Base-by-base conservation (phyloP, 2,113 vertebrate species). In the Monopterus albus region DNA sequence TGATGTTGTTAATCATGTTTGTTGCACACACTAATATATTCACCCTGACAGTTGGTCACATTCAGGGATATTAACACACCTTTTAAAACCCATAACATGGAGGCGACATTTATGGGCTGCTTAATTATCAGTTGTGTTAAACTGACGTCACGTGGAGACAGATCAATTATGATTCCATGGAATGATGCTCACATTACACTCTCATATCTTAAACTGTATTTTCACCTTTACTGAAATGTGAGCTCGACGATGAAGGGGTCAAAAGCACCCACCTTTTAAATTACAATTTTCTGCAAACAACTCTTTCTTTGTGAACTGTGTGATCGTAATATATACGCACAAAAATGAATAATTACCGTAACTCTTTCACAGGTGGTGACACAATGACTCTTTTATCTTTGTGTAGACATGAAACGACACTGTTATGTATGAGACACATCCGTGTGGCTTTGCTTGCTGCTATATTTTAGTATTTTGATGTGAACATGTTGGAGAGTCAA, bases 401-500 rank as follows among this genome's bases (percentile, higher is more conserved):
- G 72, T 79, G 76, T 59, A 55, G 12, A 78, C 35, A 75, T 52
- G 28, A 51, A 74, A 72, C 61, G 40, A 79, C 78, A 88, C 77
- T 29, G 43, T 79, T 74, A 47, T 67, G 49, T 55, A 66, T 67
- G 77, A 83, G 56, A 57, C 90, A 88, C 88, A 78, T 76, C 56
- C 9, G 59, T 76, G 74, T 81, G 84, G 72, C 77, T 86, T 74
- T 83, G 78, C 79, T 79, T 83, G 90, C 91, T 92, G 89, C 90
- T 92, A 89, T 88, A 79, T 88, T 88, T 89, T 56, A 86, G 20
- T 79, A 84, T 86, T 80, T 91, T 90, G 83, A 78, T 87, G 87
- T 88, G 82, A 78, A 90, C 47, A 75, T 86, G 50, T 77, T 82
- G 47, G 61, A 79, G 42, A 43, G 81, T 74, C 77, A 46, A 45